These are phyloP conservation scores for Ictalurus furcatus DNA, from an alignment of 2,113 vertebrate species.

Conservation along the genomic window DNA sequence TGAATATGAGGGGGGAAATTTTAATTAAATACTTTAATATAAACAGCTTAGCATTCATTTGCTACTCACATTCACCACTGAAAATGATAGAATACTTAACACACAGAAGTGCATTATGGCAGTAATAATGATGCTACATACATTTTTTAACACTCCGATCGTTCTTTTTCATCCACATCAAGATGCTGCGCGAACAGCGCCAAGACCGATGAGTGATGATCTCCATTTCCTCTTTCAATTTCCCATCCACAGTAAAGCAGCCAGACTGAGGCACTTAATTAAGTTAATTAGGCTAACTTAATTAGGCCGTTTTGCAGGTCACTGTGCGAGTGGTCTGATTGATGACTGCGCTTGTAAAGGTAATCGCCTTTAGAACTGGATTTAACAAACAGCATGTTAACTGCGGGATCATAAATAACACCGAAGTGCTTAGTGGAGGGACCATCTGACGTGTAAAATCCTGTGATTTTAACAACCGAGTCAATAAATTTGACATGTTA, in stretches of 20 bases:
- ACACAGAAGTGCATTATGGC: neutral
- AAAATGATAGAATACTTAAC: constrained; percentile 5
- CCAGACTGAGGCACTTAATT: constrained; percentile 84
- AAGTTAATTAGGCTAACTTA: constrained; percentile 88
- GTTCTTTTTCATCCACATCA: constrained; percentile 29
- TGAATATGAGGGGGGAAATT: neutral
- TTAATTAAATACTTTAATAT: neutral
- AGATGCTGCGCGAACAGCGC: constrained; percentile 63
- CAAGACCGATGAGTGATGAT: constrained; percentile 76
- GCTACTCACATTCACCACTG: neutral
- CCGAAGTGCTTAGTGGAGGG: constrained; percentile 9
- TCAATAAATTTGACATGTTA: neutral
- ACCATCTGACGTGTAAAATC: neutral
- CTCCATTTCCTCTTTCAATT: constrained; percentile 85
- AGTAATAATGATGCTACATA: neutral
- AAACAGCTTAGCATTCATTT: constrained; percentile 11
- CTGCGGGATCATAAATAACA: constrained; percentile 44
- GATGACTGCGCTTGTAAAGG: constrained; percentile 79
- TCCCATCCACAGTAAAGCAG: constrained; percentile 76
- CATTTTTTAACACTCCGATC: constrained; percentile 5
- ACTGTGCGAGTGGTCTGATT: constrained; percentile 80
- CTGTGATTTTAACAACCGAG: constrained; percentile 15
- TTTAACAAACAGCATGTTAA: constrained; percentile 75
- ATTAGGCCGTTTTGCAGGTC: constrained; percentile 85
- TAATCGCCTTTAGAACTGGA: constrained; percentile 77